These are phyloP conservation scores for Synergus japonicus DNA, from an alignment of 2,888 invertebrate genomes.

Conservation along the genomic window DNA sequence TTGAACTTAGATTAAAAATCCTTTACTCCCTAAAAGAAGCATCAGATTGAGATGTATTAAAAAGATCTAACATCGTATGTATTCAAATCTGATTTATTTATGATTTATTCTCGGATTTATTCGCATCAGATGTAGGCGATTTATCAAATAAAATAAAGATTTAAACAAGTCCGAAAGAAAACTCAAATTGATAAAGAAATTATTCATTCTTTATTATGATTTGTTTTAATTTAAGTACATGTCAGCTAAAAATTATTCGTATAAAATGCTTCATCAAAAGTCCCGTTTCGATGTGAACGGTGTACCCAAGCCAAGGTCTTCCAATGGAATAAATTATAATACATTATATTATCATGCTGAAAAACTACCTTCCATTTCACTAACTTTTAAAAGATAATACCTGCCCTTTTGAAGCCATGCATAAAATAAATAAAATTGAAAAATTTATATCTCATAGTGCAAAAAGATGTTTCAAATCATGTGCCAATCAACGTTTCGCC, in stretches of 20 bases:
- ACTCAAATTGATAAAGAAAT: no score
- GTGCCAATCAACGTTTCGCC: neutral
- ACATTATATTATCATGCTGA: slow-evolving; percentile 20
- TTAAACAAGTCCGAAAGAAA: no score
- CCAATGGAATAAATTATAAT: slow-evolving; percentile 24
- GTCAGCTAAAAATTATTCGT: neutral
- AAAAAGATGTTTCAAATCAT: neutral
- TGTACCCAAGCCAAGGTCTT: slow-evolving; percentile 10
- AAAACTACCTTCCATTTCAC: slow-evolving; percentile 21
- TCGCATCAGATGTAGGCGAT: no score
- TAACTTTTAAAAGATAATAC: slow-evolving; percentile 4
- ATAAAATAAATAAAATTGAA: neutral
- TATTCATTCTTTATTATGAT: neutral
- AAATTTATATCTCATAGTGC: neutral
- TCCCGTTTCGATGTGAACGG: slow-evolving; percentile 7
- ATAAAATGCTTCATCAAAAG: neutral
- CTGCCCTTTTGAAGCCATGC: neutral
- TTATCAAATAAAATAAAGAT: no score
- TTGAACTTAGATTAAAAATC: no score
- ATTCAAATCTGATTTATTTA: no score
- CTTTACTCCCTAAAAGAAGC: no score
- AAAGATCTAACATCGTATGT: no score
- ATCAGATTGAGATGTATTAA: no score
- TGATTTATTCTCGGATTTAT: no score
- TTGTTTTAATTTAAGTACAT: neutral